phyloP scores from a whole-genome alignment of 2,888 invertebrate genomes.

The Itoplectis maculator region DNA sequence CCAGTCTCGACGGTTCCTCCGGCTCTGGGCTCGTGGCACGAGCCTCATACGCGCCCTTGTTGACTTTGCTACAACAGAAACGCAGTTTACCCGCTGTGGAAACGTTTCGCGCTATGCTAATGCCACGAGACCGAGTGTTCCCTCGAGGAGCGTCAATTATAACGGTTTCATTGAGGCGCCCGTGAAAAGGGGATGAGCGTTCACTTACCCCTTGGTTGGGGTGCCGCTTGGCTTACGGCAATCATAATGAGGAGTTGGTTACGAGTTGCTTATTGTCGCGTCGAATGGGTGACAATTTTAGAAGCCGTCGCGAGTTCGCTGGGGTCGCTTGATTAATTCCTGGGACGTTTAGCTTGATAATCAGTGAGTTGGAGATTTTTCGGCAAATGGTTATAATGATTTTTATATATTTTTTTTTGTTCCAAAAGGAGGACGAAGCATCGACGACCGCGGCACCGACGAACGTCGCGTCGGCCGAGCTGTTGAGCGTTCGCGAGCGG shows the following conservation, averaged over 20 bases:
- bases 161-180: slow-evolving; percentile 48
- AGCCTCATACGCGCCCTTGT: slow-evolving; percentile 23
- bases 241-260: slow-evolving; percentile 29
- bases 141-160: slow-evolving; percentile 66
- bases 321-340: slow-evolving; percentile 10
- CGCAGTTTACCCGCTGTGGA: slow-evolving; percentile 34
- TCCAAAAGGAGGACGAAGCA: slow-evolving; percentile 80
- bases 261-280: slow-evolving; percentile 29
- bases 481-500: slow-evolving; percentile 95
- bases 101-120: slow-evolving; percentile 59
- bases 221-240: slow-evolving; percentile 15
- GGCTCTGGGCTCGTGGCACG: neutral
- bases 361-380: neutral
- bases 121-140: slow-evolving; percentile 59
- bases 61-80: slow-evolving; percentile 9
- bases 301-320: neutral
- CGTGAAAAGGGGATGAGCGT: slow-evolving; percentile 47
- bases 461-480: slow-evolving; percentile 82
- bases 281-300: slow-evolving; percentile 37
- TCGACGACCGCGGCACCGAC: slow-evolving; percentile 63
- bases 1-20: neutral
- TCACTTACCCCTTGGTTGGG: slow-evolving; percentile 25
- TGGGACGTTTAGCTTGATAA: neutral
- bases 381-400: neutral
- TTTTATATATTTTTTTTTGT: no score